phyloP scores from a whole-genome alignment of 2,113 vertebrate genomes.

The Mus pahari region DNA sequence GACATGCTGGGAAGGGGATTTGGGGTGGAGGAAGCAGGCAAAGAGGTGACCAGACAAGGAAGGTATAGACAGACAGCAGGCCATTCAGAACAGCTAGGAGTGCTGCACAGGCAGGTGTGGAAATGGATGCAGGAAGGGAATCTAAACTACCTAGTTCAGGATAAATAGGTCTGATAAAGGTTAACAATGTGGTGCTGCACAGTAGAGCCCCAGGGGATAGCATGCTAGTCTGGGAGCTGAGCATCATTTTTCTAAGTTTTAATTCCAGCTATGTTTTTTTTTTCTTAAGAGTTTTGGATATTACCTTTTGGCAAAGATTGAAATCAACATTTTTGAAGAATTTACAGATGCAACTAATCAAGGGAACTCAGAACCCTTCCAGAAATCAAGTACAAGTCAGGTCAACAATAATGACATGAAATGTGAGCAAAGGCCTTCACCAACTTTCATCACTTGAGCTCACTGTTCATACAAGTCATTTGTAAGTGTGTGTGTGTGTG shows the following conservation, averaged over 20 bases:
- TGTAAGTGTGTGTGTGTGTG: neutral
- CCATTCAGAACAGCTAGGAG: too few species aligned
- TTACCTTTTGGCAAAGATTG: conserved; percentile 15
- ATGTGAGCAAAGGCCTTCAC: neutral
- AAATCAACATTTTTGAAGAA: conserved; percentile 30
- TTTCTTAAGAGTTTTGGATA: neutral
- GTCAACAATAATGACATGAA: conserved; percentile 39
- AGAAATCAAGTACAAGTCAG: conserved; percentile 23
- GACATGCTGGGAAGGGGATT: too few species aligned
- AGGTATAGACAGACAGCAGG: too few species aligned
- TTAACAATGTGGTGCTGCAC: too few species aligned
- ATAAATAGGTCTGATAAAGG: too few species aligned
- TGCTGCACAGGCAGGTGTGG: too few species aligned
- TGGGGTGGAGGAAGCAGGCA: too few species aligned
- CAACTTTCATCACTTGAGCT: conserved; percentile 14
- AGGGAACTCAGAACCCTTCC: conserved; percentile 15
- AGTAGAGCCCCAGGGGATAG: too few species aligned
- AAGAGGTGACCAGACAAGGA: too few species aligned
- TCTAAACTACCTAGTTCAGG: too few species aligned
- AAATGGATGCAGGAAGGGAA: too few species aligned
- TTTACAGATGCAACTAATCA: conserved; percentile 13
- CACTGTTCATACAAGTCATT: neutral
- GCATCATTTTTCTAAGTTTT: neutral
- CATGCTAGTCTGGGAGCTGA: too few species aligned
- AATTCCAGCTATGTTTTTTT: neutral